Evolutionary conservation across 2,888 invertebrate species (phyloP), one percentile per base, ranked within the genome.

Genomic region (Bunonema sp.): DNA sequence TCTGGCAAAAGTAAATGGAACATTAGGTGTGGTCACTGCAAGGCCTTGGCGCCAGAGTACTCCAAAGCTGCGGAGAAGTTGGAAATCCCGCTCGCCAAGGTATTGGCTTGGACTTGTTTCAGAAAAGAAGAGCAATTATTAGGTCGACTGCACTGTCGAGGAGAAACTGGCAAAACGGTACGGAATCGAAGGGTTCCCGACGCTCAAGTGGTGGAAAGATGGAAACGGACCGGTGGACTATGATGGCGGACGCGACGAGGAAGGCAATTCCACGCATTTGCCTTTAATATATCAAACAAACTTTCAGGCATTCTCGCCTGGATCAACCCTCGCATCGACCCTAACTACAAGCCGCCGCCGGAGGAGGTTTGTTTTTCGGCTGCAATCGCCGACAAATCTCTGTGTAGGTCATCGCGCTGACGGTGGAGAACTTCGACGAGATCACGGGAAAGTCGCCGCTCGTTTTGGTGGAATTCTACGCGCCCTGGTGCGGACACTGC

Each of bases 401-500:
- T 10, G 20, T 26, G 2, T 24, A 34, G 31, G 76, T 76, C 10
- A 55, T 75, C 37, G 69, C 70, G 22, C 62, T 77, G 32, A 73
- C 73, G 7, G 59, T 46, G 49, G 70, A 70, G 20, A 76, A 73
- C 54, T 77, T 77, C 62, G 71, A 73, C 36, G 64, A 69, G 2
- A 68, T 67, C 42, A 58, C 75, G 21, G 54, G 62, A 3, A 57
- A 68, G 16, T 67, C 72, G 39, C 69, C 71, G 15, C 59, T 72
- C 15, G 69, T 74, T 3, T 67, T 77, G 15, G 74, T 77, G 4
- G 74, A 76, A 50, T 77, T 78, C 58, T 77, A 76, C 64, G 75
- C 77, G 21, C 76, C 76, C n/a, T 76, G 76, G 74, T 73, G 70
- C 60, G 72, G 72, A 24, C 72, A 72, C 49, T 72, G 72, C 55